phyloP scores from a whole-genome alignment of 64 coral and sea anemone genomes.

The Pocillopora damicornis region DNA sequence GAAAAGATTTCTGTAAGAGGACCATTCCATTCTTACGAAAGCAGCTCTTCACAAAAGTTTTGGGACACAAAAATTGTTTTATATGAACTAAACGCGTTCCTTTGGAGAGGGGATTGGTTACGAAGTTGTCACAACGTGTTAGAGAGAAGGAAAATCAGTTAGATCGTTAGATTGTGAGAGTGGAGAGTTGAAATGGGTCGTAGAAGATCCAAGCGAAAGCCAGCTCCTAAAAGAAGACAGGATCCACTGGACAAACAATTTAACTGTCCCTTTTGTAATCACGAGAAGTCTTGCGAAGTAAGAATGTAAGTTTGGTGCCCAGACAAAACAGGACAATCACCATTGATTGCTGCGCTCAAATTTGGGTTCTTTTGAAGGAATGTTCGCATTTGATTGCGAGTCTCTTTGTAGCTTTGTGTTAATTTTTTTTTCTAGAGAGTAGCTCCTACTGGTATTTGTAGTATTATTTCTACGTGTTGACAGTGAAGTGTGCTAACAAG shows the following conservation, averaged over 20 bases:
- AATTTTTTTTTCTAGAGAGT: not conserved
- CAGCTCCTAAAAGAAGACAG: constrained; percentile 78
- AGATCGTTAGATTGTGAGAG: not conserved
- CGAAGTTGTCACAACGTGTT: too few relatives aligned
- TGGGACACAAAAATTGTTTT: too few relatives aligned
- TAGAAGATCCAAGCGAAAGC: constrained; percentile 92
- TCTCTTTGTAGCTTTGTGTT: not conserved
- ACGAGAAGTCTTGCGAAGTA: constrained; percentile 96
- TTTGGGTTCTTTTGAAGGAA: not conserved
- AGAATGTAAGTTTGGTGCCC: constrained; percentile 84
- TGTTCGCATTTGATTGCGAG: not conserved
- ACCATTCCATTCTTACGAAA: too few relatives aligned
- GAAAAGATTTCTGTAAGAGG: too few relatives aligned
- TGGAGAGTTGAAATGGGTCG: constrained; percentile 68
- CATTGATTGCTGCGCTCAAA: not conserved
- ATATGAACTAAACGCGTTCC: too few relatives aligned
- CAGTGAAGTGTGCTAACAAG: too few relatives aligned
- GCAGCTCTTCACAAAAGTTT: too few relatives aligned
- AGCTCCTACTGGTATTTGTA: too few relatives aligned
- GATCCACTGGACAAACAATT: constrained; percentile 95
- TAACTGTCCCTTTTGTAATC: constrained; percentile 99
- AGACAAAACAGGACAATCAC: not conserved
- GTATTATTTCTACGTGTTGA: too few relatives aligned
- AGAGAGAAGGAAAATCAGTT: too few relatives aligned
- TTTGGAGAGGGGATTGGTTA: too few relatives aligned